Evolutionary conservation across 2,888 invertebrate genomes (phyloP), one percentile per base, ranked within the genome.

Genomic region (Luperina testacea): DNA sequence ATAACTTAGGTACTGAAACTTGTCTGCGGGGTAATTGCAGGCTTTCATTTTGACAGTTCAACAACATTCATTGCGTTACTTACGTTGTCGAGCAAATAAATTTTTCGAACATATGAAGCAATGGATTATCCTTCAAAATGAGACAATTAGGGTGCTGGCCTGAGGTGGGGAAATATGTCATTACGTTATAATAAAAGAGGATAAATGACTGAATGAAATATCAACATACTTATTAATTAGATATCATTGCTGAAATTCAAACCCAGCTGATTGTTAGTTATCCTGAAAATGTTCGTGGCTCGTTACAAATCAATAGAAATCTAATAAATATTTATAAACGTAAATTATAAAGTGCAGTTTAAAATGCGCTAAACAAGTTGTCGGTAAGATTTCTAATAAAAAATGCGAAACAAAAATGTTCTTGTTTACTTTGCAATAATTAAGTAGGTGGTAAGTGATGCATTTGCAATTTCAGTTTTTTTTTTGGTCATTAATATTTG

Each of bases 321-420:
- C 68, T 59, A 17, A 85, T 81, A 51, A 68, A 81, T 81, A 85
- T 81, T 81, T 64, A 85, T 69, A 38, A 71, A 65, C 57, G 15
- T 32, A 38, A 38, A 71, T 68, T 53, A 32, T 45, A 42, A 57
- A 69, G n/a, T 78, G 65, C 80, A 57, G 45, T 65, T 84, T 68
- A 63, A 69, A 84, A 69, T 59, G 68, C 68, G 80, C 2, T 61
- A 53, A 84, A 80, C 53, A 67, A 45, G 59, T 32, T 67, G 81
- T 72, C 72, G 59, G 81, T 67, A n/a, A 38, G 85, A 48, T 81
- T 81, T 81, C 81, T 67, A 81, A 80, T 53, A 67, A 68, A 70
- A 81, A 72, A 85, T 32, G 48, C n/a, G 48, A 80, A 84, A 84
- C 45, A 51, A 59, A 77, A 70, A n/a, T 59, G 13, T 17, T 68